Percentiles rank a stretch among this genome's conserved stretches.
Evolutionary conservation across 2,888 invertebrate species (phyloP).

Genomic region (Dynastes grantii): DNA sequence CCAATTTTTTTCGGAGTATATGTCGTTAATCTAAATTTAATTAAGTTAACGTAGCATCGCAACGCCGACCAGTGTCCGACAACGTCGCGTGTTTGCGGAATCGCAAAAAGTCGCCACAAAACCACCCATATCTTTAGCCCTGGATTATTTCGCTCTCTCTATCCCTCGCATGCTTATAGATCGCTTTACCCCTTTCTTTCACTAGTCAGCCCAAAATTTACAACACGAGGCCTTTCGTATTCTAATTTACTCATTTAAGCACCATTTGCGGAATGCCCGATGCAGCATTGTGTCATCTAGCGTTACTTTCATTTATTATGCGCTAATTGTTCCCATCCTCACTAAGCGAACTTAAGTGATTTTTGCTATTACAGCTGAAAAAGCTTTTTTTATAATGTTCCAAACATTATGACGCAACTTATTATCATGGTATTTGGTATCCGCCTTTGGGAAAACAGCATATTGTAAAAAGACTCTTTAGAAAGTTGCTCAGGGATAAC

Average conservation of each 20-base stretch:
- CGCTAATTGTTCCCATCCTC: conserved; percentile 26
- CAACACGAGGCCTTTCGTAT: not conserved
- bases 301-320: conserved; percentile 51
- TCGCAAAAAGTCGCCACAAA: conserved; percentile 27
- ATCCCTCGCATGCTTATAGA: not conserved
- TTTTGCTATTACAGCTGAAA: not conserved
- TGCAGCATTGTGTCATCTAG: conserved; percentile 36
- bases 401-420: too few relatives aligned
- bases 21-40: conserved; percentile 39
- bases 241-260: conserved; percentile 48
- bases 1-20: not conserved
- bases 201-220: not conserved
- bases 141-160: not conserved
- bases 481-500: too few relatives aligned
- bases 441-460: too few relatives aligned
- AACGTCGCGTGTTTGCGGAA: conserved; percentile 12
- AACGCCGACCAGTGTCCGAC: conserved; percentile 26
- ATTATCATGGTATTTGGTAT: too few relatives aligned
- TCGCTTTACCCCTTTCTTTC: not conserved
- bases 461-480: too few relatives aligned
- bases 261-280: conserved; percentile 42
- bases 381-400: not conserved
- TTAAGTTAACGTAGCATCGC: conserved; percentile 23
- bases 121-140: conserved; percentile 28
- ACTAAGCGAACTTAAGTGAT: not conserved